Evolutionary conservation across 2,888 invertebrate genomes (phyloP).

Genomic region (Punctoribates punctum): DNA sequence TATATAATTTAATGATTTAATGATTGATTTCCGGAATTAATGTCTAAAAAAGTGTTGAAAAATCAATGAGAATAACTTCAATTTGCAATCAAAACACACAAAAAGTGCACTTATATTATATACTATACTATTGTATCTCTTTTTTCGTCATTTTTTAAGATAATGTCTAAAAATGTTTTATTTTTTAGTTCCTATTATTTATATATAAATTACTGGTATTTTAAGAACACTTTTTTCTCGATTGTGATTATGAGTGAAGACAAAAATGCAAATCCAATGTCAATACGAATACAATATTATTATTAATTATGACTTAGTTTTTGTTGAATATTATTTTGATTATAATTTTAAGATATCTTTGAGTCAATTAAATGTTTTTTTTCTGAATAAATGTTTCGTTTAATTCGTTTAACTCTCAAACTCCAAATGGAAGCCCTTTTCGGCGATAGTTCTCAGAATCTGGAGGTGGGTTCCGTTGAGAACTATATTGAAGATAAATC

Average conservation of each 20-base stretch:
- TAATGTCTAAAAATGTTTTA: neutral
- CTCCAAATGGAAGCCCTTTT: no score
- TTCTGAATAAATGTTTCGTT: neutral
- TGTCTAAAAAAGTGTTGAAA: neutral
- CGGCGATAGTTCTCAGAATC: no score
- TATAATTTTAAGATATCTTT: neutral
- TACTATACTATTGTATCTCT: neutral
- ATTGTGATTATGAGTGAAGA: conserved; percentile 26
- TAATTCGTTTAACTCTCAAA: no score
- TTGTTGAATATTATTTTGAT: conserved; percentile 13
- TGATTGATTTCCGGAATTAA: neutral
- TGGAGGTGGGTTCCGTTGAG: no score
- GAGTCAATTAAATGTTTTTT: conserved; percentile 15
- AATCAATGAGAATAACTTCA: neutral
- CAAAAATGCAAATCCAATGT: conserved; percentile 14
- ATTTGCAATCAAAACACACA: no score
- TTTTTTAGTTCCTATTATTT: conserved; percentile 24
- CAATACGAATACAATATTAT: conserved; percentile 22
- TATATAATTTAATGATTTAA: neutral
- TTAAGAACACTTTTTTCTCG: neutral
- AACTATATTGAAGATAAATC: no score
- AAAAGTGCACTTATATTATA: conserved; percentile 33
- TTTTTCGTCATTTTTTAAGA: conserved; percentile 6
- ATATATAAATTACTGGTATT: conserved; percentile 21
- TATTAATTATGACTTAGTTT: conserved; percentile 21